Evolutionary conservation across 2,888 invertebrate genomes (phyloP), one percentile per base, ranked within the genome.

Genomic region (Orchesellides sinensis): DNA sequence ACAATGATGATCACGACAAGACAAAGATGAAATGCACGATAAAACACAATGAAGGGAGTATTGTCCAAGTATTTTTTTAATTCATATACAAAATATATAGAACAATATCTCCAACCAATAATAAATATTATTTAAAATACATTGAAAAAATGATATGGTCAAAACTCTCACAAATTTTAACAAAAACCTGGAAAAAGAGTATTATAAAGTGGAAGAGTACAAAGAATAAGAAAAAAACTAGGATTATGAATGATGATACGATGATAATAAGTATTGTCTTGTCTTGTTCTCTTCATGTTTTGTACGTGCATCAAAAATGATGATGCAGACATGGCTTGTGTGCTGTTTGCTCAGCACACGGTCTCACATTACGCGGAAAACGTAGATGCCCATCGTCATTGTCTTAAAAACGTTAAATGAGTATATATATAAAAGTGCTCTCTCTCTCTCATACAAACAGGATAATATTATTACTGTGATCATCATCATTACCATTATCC

Each of bases 1-100:
- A 61, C 23, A 19, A 61, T 73, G 25, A 68, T 68, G 56, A 49
- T 83, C 82, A 83, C 70, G 82, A 77, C 75, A 75, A 82, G 45
- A 75, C n/a, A 81, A 54, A 63, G 68, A 70, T 79, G 25, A 47
- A 47, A 79, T 73, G 52, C 29, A 14, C 61, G 61, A 70, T 63
- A 78, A 78, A 65, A 61, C 52, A 52, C 52, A 52, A 52, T 52
- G 52, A n/a, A n/a, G n/a, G n/a, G n/a, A n/a, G n/a, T n/a, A n/a
- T n/a, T n/a, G n/a, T n/a, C n/a, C n/a, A n/a, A n/a, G n/a, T n/a
- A n/a, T n/a, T n/a, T n/a, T n/a, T n/a, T n/a, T n/a, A n/a, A n/a
- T n/a, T n/a, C n/a, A n/a, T n/a, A n/a, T n/a, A n/a, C n/a, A n/a
- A n/a, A n/a, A n/a, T n/a, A n/a, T n/a, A n/a, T n/a, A n/a, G n/a